Evolutionary conservation across 2,113 vertebrate genomes (phyloP), one percentile per base, ranked within the genome.

Genomic region (Perca schrenkii): DNA sequence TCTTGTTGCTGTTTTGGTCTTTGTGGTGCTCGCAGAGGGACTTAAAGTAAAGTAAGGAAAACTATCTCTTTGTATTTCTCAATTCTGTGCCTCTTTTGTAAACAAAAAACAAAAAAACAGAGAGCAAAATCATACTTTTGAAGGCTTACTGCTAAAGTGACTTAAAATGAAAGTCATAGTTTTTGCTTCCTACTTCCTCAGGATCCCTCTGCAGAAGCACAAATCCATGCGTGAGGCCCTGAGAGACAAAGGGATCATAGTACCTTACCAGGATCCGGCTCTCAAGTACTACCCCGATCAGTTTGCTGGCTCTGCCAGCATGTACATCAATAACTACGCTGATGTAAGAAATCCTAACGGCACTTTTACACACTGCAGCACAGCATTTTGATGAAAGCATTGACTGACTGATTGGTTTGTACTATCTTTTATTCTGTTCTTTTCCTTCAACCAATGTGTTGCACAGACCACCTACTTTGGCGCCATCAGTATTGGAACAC

Each of bases 251-350:
- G 96, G 96, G 0, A 63, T 92, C 0, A n/a, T n/a, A n/a, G n/a
- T 90, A 7, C 74, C 91, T n/a, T 92, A 93, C 12, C 34, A 74
- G 0, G 94, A 97, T 0, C 93, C 91, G 0, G 94, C 7, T 63
- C 82, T 82, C 61, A 96, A 96, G 82, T 95, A 95, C 82, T 52
- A 0, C 53, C 25, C n/a, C 12, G 16, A 69, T 3, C 67, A 83
- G 0, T 88, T 94, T 50, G 60, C 82, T 10, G 12, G 60, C 70
- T 73, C 93, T 4, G 83, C 88, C 74, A 62, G 74, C 0, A 93
- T 96, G 88, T 94, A 96, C 11, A 94, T 97, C 12, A 84, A 65
- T 4, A 88, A 92, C 84, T 95, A 96, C 11, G 89, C 95, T 89
- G 95, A 97, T n/a, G 97, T 97, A 93, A 95, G 95, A 94, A 71